Evolutionary conservation across 2,888 invertebrate genomes (phyloP).

Genomic region (Luperina testacea): DNA sequence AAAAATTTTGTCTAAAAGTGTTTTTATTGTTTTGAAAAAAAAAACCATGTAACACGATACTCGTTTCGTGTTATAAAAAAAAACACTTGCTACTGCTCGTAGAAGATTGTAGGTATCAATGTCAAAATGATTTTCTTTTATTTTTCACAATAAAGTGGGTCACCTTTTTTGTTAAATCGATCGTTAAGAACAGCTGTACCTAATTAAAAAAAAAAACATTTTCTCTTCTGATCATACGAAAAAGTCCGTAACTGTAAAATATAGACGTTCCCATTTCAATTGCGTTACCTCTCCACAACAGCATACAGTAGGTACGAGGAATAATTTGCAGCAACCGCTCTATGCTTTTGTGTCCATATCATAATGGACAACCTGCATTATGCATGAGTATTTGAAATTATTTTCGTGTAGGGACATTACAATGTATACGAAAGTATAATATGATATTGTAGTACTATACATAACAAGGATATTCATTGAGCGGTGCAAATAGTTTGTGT

Average conservation of each 20-base stretch:
- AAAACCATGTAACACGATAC: neutral
- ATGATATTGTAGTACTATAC: neutral
- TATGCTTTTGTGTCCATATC: slow-evolving; percentile 31
- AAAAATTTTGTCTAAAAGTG: neutral
- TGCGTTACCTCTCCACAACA: neutral
- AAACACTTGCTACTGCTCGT: neutral
- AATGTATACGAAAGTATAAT: neutral
- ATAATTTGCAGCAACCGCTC: slow-evolving; percentile 35
- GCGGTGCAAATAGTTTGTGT: neutral
- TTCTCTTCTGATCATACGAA: neutral
- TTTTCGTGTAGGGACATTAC: slow-evolving; percentile 16
- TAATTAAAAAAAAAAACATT: neutral
- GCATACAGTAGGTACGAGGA: neutral
- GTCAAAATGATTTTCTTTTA: neutral
- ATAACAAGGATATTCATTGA: neutral
- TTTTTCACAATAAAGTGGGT: neutral
- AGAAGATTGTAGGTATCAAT: no score
- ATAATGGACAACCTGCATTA: slow-evolving; percentile 44
- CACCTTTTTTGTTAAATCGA: neutral
- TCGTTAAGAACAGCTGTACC: neutral
- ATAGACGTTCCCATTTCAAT: slow-evolving; percentile 11
- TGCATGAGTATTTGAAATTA: slow-evolving; percentile 44
- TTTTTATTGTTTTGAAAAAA: neutral
- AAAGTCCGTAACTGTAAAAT: slow-evolving; percentile 29
- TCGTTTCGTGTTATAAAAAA: slow-evolving; percentile 2